Evolutionary conservation across 2,113 vertebrate species (phyloP).

Genomic region (Acinonyx jubatus): DNA sequence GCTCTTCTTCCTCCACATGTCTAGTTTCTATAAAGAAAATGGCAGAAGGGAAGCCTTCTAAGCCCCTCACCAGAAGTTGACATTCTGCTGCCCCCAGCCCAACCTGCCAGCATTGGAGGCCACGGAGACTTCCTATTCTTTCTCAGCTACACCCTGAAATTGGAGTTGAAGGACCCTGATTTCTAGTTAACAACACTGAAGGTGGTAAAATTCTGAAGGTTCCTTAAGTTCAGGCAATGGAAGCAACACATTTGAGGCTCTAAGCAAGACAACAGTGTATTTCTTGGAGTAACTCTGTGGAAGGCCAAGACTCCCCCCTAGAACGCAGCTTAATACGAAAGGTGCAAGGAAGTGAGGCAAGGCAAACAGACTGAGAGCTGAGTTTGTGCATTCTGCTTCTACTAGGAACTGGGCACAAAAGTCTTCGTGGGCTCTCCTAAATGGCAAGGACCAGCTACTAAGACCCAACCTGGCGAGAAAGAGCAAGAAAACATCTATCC

Average conservation of each 20-base stretch:
- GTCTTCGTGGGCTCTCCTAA: background rate
- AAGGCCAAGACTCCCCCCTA: background rate
- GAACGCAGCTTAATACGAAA: background rate
- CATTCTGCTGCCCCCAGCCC: background rate
- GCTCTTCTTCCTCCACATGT: background rate
- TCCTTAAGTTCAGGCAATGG: background rate
- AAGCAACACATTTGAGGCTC: background rate
- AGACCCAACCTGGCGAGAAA: background rate
- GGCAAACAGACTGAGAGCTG: background rate
- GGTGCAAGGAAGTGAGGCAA: background rate
- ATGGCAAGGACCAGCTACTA: background rate
- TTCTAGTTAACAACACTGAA: background rate
- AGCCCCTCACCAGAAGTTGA: background rate
- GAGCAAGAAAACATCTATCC: background rate
- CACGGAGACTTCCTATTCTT: background rate
- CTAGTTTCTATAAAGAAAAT: slow-evolving; percentile 10
- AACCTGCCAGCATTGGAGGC: background rate
- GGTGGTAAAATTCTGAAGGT: slow-evolving; percentile 41
- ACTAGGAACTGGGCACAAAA: background rate
- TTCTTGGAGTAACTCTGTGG: background rate
- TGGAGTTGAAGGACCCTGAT: background rate
- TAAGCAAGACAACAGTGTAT: background rate
- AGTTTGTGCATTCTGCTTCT: background rate
- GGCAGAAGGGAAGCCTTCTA: background rate
- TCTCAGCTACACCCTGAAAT: background rate